phyloP scores from a whole-genome alignment of 2,888 invertebrate species.

The Parapristionchus giblindavisi region DNA sequence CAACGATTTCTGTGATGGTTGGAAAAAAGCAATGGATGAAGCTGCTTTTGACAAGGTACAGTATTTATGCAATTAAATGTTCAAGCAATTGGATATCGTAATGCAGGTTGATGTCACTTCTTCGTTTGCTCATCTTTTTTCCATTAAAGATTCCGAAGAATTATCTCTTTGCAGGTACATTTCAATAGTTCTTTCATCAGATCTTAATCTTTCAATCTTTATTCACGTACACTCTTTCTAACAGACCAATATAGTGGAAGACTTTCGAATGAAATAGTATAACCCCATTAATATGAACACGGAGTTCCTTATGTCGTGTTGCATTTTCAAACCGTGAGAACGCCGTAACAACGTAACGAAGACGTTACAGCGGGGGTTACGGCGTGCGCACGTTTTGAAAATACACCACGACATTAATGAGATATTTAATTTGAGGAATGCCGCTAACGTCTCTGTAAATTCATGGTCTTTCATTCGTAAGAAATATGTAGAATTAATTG shows the following conservation, averaged over 20 bases:
- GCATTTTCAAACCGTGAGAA: too few relatives aligned
- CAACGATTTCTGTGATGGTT: slow-evolving; percentile 90
- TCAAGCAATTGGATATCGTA: background rate
- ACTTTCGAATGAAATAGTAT: too few relatives aligned
- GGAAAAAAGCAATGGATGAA: slow-evolving; percentile 82
- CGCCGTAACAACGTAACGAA: too few relatives aligned
- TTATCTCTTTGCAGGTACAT: slow-evolving; percentile 71
- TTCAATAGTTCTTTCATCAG: background rate
- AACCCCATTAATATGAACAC: too few relatives aligned
- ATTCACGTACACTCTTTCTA: background rate
- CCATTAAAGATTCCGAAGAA: slow-evolving; percentile 93
- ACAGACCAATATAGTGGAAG: background rate
- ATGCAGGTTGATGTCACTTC: slow-evolving; percentile 80
- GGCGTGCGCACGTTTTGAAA: too few relatives aligned
- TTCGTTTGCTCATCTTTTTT: slow-evolving; percentile 85
- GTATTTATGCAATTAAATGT: background rate
- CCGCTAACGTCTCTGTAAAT: slow-evolving; percentile 89
- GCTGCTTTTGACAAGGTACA: slow-evolving; percentile 82
- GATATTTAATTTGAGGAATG: slow-evolving; percentile 80
- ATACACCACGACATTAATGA: too few relatives aligned
- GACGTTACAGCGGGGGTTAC: too few relatives aligned
- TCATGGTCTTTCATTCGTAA: slow-evolving; percentile 94
- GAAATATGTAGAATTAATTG: slow-evolving; percentile 97
- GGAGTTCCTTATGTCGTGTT: too few relatives aligned
- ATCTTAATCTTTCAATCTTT: background rate